Percentiles rank a stretch among this genome's conserved stretches.
These are phyloP conservation scores for Thamnophis sirtalis DNA, from an alignment of 2,113 vertebrate genomes.

Conservation along the genomic window DNA sequence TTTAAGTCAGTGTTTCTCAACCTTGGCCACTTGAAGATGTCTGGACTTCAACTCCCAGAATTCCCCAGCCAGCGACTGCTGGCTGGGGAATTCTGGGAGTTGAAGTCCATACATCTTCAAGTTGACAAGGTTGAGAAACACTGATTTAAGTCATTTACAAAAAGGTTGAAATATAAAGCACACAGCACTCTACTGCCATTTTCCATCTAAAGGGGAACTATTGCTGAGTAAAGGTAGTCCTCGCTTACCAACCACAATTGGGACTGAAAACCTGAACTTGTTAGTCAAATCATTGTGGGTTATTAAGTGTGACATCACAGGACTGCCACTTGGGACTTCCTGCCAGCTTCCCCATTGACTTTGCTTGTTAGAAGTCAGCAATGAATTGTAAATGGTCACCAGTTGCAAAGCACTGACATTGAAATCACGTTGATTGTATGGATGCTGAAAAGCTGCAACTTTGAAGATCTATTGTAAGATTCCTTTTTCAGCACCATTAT, in stretches of 20 bases:
- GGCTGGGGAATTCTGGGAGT: too few species aligned
- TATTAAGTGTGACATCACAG: not conserved
- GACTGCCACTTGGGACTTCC: not conserved
- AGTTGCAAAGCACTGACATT: not conserved
- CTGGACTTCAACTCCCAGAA: too few species aligned
- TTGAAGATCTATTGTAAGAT: not conserved
- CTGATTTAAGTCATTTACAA: not conserved
- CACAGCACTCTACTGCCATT: not conserved
- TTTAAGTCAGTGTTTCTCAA: too few species aligned
- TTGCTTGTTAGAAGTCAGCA: not conserved
- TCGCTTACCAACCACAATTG: not conserved
- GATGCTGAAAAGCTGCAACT: not conserved
- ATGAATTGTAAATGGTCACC: not conserved
- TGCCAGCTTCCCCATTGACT: not conserved
- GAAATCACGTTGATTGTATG: not conserved
- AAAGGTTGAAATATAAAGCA: not conserved
- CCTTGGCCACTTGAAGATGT: too few species aligned
- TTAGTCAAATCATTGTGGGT: not conserved
- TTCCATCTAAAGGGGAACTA: not conserved
- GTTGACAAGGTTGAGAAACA: too few species aligned
- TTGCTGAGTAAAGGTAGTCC: not conserved
- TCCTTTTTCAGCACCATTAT: not conserved
- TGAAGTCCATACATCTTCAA: too few species aligned
- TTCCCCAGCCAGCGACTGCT: too few species aligned
- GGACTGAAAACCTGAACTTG: not conserved